Conservation (phyloP, 2,113 vertebrate species). For the Saccopteryx bilineata region DNA sequence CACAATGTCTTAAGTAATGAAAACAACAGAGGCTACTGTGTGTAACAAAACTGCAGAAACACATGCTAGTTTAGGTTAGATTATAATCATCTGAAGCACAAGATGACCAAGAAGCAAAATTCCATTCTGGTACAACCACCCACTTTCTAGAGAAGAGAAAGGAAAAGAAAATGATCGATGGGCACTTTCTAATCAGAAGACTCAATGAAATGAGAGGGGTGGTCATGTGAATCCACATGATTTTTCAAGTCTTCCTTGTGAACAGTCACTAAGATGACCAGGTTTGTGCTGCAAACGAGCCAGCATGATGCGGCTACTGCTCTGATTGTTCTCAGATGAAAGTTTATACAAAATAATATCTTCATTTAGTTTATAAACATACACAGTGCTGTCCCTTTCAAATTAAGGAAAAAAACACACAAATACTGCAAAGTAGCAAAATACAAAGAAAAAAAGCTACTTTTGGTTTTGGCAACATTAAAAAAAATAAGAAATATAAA, state of each 20-base stretch:
- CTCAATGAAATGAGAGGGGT: background rate
- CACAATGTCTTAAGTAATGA: background rate
- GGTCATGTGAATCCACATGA: background rate
- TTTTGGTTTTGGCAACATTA: conserved; percentile 87
- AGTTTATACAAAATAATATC: conserved; percentile 85
- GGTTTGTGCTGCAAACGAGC: conserved; percentile 29
- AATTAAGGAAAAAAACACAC: conserved; percentile 81
- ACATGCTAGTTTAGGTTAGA: conserved; percentile 59
- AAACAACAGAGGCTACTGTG: background rate
- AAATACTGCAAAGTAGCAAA: conserved; percentile 90
- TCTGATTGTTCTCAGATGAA: conserved; percentile 72
- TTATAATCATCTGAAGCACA: conserved; percentile 70
- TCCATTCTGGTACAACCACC: conserved; percentile 66
- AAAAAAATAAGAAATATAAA: conserved; percentile 82
- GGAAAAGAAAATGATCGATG: background rate
- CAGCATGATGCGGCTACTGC: conserved; percentile 47
- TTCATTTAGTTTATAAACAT: conserved; percentile 85
- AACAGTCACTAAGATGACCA: background rate
- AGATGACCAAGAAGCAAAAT: conserved; percentile 54
- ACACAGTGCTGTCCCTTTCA: conserved; percentile 85
- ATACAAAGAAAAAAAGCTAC: conserved; percentile 83
- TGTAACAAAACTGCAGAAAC: conserved; percentile 68
- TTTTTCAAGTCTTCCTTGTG: conserved; percentile 46
- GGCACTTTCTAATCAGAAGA: conserved; percentile 63
- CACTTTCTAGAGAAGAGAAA: conserved; percentile 45